Conservation (phyloP, 2,113 vertebrate genomes). For the Orcinus orca region DNA sequence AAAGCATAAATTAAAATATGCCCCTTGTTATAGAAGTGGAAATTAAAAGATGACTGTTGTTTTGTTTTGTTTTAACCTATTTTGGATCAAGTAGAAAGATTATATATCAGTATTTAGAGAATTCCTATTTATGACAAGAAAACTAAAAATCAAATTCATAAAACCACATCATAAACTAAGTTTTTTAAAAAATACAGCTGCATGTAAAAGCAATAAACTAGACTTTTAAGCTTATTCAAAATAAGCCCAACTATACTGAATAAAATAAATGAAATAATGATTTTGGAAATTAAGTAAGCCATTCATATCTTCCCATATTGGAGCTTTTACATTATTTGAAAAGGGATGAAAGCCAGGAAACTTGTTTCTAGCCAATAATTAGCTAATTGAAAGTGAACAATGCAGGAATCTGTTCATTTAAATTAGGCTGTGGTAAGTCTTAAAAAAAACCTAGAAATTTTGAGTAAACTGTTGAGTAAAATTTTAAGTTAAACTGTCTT, state of each 20-base stretch:
- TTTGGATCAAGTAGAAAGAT: neutral
- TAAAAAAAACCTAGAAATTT: neutral
- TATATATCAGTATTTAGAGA: neutral
- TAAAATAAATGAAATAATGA: slow-evolving; percentile 22
- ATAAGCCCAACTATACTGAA: neutral
- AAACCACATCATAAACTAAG: neutral
- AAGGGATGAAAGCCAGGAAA: neutral
- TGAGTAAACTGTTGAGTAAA: neutral
- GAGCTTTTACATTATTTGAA: neutral
- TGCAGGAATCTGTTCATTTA: neutral
- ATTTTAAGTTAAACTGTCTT: neutral
- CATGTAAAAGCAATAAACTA: neutral
- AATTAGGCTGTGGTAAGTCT: neutral
- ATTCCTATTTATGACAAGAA: neutral
- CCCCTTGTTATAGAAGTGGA: neutral
- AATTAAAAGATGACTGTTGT: neutral
- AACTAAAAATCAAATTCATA: neutral
- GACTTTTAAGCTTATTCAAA: neutral
- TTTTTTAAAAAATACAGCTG: neutral
- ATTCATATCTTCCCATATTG: neutral
- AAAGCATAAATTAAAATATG: neutral
- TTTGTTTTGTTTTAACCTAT: neutral
- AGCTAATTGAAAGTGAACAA: neutral
- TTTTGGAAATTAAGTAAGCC: neutral
- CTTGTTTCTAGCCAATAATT: neutral